Conservation (phyloP, 2,797 vertebrate species). For the Xenopus petersii region DNA sequence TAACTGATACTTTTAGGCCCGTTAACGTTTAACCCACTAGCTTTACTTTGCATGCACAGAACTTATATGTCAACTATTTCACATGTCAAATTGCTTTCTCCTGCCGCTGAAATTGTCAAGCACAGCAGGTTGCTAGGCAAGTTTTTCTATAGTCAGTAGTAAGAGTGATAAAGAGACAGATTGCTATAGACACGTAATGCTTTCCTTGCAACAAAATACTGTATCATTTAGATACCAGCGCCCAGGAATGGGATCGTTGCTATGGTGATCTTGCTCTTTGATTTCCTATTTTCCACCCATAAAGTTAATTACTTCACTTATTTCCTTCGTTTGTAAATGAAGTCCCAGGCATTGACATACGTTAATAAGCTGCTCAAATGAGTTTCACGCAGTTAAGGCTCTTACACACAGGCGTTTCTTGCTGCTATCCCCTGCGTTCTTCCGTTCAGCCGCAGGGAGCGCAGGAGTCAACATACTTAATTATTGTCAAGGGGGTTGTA, state of each 20-base stretch:
- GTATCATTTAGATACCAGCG: constrained; percentile 31
- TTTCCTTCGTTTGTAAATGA: constrained; percentile 38
- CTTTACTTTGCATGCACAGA: too few species aligned
- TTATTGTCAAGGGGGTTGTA: too few species aligned
- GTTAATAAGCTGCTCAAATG: constrained; percentile 30
- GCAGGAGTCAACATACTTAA: too few species aligned
- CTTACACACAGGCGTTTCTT: too few species aligned
- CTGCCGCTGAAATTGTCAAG: constrained; percentile 8
- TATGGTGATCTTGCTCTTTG: constrained; percentile 35
- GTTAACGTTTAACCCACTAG: too few species aligned
- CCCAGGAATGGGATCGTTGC: constrained; percentile 38
- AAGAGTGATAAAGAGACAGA: constrained; percentile 18
- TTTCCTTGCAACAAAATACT: constrained; percentile 24
- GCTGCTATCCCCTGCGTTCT: too few species aligned
- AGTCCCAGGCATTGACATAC: constrained; percentile 32
- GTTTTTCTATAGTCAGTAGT: constrained; percentile 16
- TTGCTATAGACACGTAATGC: constrained; percentile 33
- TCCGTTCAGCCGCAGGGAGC: too few species aligned
- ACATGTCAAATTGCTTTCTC: constrained; percentile 11
- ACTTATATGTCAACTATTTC: too few species aligned
- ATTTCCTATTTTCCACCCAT: constrained; percentile 33
- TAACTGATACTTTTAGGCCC: too few species aligned
- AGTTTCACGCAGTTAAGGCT: constrained; percentile 18
- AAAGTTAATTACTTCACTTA: constrained; percentile 44
- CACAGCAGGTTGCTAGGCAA: constrained; percentile 39